Evolutionary conservation across 2,113 vertebrate genomes (phyloP).

Genomic region (Leptosomus discolor): DNA sequence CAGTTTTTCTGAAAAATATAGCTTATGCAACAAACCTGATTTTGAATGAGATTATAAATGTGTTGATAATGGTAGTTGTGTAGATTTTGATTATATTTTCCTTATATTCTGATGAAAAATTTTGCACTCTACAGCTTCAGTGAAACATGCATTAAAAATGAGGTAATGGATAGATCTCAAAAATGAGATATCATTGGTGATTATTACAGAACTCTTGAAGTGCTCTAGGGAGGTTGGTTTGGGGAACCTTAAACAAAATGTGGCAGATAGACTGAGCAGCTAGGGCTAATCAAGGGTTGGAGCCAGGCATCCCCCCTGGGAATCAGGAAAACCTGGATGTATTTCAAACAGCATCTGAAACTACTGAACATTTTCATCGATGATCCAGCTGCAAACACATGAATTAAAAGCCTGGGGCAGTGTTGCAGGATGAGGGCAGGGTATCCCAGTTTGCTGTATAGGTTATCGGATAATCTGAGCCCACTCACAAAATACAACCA

Average conservation of each 20-base stretch:
- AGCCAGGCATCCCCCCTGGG: neutral
- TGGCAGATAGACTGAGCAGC: neutral
- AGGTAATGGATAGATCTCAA: neutral
- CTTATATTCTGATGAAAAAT: neutral
- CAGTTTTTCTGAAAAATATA: neutral
- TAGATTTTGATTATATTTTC: constrained; percentile 9
- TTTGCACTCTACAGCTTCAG: neutral
- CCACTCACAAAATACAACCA: neutral
- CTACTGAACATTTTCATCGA: neutral
- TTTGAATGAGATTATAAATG: neutral
- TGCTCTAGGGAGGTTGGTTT: neutral
- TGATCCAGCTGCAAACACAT: neutral
- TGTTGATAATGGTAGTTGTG: neutral
- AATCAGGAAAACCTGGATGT: neutral
- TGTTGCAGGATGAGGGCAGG: neutral
- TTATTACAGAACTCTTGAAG: neutral
- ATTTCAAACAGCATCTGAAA: neutral
- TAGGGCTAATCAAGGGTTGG: neutral
- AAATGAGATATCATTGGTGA: neutral
- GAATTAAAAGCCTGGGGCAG: neutral
- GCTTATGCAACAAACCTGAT: neutral
- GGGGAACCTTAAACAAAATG: neutral
- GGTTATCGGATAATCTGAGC: neutral
- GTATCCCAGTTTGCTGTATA: neutral
- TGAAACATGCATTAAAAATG: neutral